phyloP scores from a whole-genome alignment of 2,888 invertebrate genomes.

The Drosophila antonietae region DNA sequence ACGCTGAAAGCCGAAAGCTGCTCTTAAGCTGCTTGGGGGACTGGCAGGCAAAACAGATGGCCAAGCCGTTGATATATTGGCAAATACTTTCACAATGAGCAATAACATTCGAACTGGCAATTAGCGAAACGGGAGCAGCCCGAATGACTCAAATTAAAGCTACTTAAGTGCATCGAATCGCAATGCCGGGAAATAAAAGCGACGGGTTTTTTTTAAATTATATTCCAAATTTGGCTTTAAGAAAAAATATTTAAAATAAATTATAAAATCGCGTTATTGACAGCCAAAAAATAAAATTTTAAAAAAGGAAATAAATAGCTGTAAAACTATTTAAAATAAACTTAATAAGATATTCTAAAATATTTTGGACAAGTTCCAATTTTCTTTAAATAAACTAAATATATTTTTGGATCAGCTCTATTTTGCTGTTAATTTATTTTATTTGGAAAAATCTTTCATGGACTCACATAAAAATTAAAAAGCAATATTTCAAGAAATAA shows the following conservation, averaged over 20 bases:
- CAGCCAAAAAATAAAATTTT: background rate
- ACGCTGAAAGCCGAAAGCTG: conserved; percentile 18
- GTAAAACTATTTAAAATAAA: background rate
- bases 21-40: conserved; percentile 54
- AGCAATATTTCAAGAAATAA: no score
- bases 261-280: background rate
- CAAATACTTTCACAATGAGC: conserved; percentile 48
- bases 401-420: background rate
- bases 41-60: conserved; percentile 50
- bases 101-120: conserved; percentile 32
- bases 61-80: conserved; percentile 48
- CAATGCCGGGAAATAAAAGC: conserved; percentile 9
- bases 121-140: conserved; percentile 47
- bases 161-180: conserved; percentile 30
- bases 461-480: no score
- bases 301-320: background rate
- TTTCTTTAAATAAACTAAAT: background rate
- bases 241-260: background rate
- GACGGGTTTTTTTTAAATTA: conserved; percentile 5
- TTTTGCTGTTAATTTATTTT: no score
- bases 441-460: no score
- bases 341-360: background rate
- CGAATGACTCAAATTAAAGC: conserved; percentile 42
- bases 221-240: background rate
- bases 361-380: background rate